These are phyloP conservation scores for Eurystomus gularis DNA, from an alignment of 2,113 vertebrate species.

Conservation along the genomic window DNA sequence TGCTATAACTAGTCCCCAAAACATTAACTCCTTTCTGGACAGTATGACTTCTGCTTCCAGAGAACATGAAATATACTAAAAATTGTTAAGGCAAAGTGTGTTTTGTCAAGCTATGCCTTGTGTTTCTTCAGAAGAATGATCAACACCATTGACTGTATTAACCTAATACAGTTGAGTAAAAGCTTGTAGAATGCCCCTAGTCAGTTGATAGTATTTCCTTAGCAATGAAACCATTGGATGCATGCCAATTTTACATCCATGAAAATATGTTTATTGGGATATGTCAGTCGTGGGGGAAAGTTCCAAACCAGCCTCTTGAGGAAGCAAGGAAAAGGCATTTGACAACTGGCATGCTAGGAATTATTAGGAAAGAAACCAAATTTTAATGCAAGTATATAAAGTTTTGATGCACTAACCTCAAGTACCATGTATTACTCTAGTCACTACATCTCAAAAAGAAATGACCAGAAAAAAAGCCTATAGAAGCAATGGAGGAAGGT, in stretches of 20 bases:
- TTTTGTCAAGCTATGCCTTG: not conserved
- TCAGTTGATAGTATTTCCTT: not conserved
- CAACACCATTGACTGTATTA: not conserved
- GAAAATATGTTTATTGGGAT: not conserved
- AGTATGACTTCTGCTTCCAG: not conserved
- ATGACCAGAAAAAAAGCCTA: not conserved
- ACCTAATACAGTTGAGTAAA: not conserved
- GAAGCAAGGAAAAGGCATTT: not conserved
- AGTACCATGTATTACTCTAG: not conserved
- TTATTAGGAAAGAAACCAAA: not conserved
- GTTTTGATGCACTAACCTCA: not conserved
- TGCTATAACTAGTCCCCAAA: not conserved
- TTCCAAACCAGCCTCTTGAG: not conserved
- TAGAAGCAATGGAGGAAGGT: not conserved
- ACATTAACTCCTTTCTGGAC: not conserved
- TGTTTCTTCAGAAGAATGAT: not conserved
- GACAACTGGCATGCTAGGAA: not conserved
- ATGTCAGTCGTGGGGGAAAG: not conserved
- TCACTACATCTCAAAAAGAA: not conserved
- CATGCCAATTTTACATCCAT: not conserved
- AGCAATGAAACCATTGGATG: not conserved
- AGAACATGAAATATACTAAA: not conserved
- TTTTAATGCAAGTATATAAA: not conserved
- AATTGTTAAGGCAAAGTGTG: not conserved
- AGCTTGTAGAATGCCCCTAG: not conserved